Evolutionary conservation across 2,113 vertebrate genomes (phyloP).

Genomic region (Arothron firmamentum): DNA sequence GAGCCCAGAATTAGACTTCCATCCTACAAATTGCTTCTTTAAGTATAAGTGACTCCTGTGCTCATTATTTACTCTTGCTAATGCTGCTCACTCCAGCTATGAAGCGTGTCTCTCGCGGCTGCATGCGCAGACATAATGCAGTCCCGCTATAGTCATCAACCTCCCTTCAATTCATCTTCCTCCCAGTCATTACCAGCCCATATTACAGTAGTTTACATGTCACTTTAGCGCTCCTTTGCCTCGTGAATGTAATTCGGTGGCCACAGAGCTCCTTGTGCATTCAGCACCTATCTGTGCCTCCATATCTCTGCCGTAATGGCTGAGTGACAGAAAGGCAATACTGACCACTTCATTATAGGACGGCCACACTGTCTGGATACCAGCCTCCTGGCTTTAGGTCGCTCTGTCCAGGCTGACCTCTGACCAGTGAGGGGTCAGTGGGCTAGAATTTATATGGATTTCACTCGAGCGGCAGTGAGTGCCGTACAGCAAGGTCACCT

Average conservation of each 20-base stretch:
- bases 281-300: conserved; percentile 74
- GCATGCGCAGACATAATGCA: conserved; percentile 24
- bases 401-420: conserved; percentile 81
- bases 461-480: conserved; percentile 49
- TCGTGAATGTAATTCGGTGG: conserved; percentile 71
- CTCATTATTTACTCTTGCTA: conserved; percentile 1
- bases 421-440: conserved; percentile 80
- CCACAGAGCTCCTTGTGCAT: conserved; percentile 77
- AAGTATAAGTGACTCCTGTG: background rate
- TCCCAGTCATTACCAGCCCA: conserved; percentile 64
- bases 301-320: conserved; percentile 77
- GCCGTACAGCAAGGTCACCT: conserved; percentile 55
- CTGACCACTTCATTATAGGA: conserved; percentile 90
- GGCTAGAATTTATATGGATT: conserved; percentile 75
- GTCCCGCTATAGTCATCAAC: conserved; percentile 47
- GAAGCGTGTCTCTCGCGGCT: conserved; percentile 7
- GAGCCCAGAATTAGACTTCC: no score
- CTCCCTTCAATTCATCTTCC: conserved; percentile 63
- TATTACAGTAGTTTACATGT: conserved; percentile 73
- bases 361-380: conserved; percentile 79
- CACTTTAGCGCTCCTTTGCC: conserved; percentile 66
- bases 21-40: background rate
- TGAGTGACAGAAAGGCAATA: conserved; percentile 97
- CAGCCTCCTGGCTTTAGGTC: conserved; percentile 68
- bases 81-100: conserved; percentile 10